Conservation (phyloP, 1,140 invertebrate species). For the Panagrolaimus sp. region DNA sequence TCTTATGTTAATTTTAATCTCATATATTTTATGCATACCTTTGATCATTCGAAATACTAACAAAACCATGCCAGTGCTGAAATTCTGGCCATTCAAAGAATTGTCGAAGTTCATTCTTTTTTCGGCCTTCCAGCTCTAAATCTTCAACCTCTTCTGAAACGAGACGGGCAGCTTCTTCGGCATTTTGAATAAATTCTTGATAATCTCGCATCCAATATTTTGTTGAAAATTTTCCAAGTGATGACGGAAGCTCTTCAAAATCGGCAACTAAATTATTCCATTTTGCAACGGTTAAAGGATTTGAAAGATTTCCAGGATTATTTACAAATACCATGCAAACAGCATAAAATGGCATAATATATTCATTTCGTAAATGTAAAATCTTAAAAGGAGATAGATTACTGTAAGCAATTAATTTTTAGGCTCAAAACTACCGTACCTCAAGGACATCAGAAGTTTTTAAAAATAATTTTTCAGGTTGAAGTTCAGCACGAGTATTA, state of each 20-base stretch:
- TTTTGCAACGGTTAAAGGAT: slow-evolving; percentile 28
- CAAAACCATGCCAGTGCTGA: slow-evolving; percentile 58
- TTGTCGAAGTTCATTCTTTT: slow-evolving; percentile 46
- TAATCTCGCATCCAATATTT: slow-evolving; percentile 58
- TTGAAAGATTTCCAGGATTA: slow-evolving; percentile 52
- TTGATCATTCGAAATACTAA: slow-evolving; percentile 29
- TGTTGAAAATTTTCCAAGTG: slow-evolving; percentile 54
- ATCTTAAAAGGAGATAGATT: slow-evolving; percentile 33
- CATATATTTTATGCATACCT: neutral
- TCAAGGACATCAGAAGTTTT: slow-evolving; percentile 46
- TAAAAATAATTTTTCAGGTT: slow-evolving; percentile 54
- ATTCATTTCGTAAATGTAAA: slow-evolving; percentile 48
- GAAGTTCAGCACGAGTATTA: slow-evolving; percentile 52
- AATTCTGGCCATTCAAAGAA: slow-evolving; percentile 58
- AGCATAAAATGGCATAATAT: slow-evolving; percentile 54
- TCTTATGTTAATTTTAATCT: neutral
- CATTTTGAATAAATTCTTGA: slow-evolving; percentile 49
- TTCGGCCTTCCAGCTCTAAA: slow-evolving; percentile 20
- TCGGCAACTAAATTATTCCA: slow-evolving; percentile 31
- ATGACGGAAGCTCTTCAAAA: slow-evolving; percentile 50
- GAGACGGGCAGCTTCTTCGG: slow-evolving; percentile 41
- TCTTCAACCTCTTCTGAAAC: slow-evolving; percentile 38
- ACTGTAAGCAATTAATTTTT: neutral
- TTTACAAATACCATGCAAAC: slow-evolving; percentile 56
- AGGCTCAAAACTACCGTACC: slow-evolving; percentile 25